A percentile compares a stretch with the other conserved stretches of the same genome.
These are phyloP conservation scores for Drosophila pullipes DNA, from an alignment of 2,888 invertebrate species.

Conservation along the genomic window DNA sequence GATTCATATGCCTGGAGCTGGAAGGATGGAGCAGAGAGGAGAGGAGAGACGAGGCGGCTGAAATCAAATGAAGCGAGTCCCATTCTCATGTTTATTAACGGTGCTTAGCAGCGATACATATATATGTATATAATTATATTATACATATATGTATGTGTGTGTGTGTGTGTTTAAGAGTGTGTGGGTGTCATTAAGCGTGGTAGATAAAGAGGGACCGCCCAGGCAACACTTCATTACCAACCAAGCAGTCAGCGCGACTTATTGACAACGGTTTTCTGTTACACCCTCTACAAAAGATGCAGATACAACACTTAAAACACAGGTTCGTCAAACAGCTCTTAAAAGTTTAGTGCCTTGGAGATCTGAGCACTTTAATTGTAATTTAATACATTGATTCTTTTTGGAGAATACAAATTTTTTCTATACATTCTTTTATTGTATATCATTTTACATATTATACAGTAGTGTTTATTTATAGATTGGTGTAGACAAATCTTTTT, in stretches of 20 bases:
- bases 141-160: conserved; percentile 19
- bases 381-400: background rate
- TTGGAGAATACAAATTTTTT: background rate
- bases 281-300: conserved; percentile 29
- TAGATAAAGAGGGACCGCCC: conserved; percentile 68
- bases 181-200: conserved; percentile 77
- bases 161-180: conserved; percentile 17
- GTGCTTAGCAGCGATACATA: conserved; percentile 60
- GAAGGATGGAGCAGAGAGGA: conserved; percentile 4
- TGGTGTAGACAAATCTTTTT: background rate
- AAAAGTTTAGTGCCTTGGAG: background rate
- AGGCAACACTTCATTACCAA: conserved; percentile 60
- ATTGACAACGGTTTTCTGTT: conserved; percentile 51
- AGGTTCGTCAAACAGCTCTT: background rate
- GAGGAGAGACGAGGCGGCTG: conserved; percentile 38
- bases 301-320: background rate
- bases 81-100: conserved; percentile 79
- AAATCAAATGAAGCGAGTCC: conserved; percentile 77
- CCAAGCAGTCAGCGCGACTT: conserved; percentile 39
- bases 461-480: background rate
- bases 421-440: background rate
- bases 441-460: background rate
- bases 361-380: background rate
- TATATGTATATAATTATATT: conserved; percentile 18
- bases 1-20: conserved; percentile 43